Evolutionary conservation across 2,113 vertebrate species (phyloP).

Genomic region (Mesocricetus auratus): DNA sequence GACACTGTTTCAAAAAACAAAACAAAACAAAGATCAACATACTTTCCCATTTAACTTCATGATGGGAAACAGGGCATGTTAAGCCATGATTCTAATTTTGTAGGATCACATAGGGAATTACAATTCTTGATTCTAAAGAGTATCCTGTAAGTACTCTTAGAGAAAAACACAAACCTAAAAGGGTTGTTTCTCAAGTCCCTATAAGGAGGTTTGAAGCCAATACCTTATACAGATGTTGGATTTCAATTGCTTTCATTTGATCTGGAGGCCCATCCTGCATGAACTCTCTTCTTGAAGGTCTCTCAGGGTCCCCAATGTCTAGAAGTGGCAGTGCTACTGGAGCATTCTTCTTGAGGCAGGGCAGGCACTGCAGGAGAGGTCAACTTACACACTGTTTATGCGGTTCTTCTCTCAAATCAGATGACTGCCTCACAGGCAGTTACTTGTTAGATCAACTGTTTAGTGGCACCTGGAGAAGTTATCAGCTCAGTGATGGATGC

Average conservation of each 20-base stretch:
- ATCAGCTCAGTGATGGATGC: neutral
- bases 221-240: conserved; percentile 95
- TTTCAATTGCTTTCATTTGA: conserved; percentile 92
- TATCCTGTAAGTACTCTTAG: neutral
- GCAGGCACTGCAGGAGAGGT: conserved; percentile 89
- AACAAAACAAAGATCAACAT: neutral
- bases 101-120: neutral
- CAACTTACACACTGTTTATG: neutral
- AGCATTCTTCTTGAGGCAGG: conserved; percentile 90
- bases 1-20: neutral
- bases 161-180: neutral
- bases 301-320: conserved; percentile 90
- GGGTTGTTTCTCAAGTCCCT: neutral
- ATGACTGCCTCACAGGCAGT: neutral
- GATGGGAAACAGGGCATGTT: neutral
- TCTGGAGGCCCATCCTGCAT: conserved; percentile 94
- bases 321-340: conserved; percentile 88
- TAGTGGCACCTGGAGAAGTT: neutral
- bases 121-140: neutral
- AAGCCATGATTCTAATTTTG: neutral
- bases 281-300: conserved; percentile 89
- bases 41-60: neutral
- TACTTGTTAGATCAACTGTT: neutral
- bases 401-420: conserved; percentile 1
- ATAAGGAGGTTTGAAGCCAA: neutral